Base-by-base conservation (phyloP, 2,797 vertebrate species). In the Nasua narica region DNA sequence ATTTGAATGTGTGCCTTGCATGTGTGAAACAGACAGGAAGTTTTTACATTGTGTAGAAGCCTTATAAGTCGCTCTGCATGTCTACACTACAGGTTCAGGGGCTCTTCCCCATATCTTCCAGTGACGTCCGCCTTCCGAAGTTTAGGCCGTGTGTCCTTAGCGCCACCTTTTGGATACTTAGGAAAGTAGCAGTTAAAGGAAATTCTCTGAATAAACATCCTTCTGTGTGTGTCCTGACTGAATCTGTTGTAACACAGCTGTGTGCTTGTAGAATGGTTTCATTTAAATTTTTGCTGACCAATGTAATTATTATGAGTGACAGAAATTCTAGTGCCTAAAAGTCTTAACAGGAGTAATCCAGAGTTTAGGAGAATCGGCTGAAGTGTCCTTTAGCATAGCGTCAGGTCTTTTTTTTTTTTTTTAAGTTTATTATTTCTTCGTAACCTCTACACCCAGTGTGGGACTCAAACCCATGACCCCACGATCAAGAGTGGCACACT, bases 151-250 rank as follows among this genome's bases (percentile, higher is more conserved):
- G 10, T n/a, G 3, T 87, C 81, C 79, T 15, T 27, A 35, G 67
- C 2, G 7, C 95, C 95, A 48, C 54, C 95, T 96, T 56, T 35
- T 67, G 94, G 92, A 29, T 13, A 1, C 37, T 37, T 81, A 15
- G 29, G 74, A 23, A 58, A 87, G 54, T 50, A 15, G 46, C 76
- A 9, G 35, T 27, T 54, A 78, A 81, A 87, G 86, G 37, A 27
- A 65, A 46, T 69, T 54, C 37, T 48, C 48, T 52, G 13, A 37
- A 7, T 50, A n/a, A 69, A 11, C 43, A 0, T 16, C 2, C 48
- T 3, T 50, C 15, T 60, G 0, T 27, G 6, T 21, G 3, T 88
- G 27, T 14, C 76, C 8, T 40, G 12, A 87, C 8, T 40, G 12
- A 87, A 29, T 82, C 12, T 2, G 0, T 60, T 37, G 32, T 27